These are phyloP conservation scores for Prionailurus viverrinus DNA, from an alignment of 2,113 vertebrate genomes.

Conservation along the genomic window DNA sequence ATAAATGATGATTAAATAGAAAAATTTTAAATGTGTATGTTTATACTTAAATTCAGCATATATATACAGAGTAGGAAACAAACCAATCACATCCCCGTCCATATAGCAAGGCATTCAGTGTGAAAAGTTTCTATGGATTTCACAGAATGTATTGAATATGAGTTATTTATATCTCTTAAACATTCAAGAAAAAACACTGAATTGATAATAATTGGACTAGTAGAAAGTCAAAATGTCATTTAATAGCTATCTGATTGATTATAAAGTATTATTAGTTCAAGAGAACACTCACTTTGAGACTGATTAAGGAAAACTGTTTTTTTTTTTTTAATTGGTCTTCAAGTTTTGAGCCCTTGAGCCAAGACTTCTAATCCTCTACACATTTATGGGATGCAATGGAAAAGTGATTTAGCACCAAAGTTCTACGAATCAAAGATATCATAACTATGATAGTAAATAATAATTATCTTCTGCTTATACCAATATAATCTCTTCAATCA, in stretches of 20 bases:
- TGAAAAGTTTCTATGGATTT: constrained; percentile 5
- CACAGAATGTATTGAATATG: background rate
- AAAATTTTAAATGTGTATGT: background rate
- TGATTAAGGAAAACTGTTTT: background rate
- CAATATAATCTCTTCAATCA: background rate
- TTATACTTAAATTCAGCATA: background rate
- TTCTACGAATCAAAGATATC: constrained; percentile 1
- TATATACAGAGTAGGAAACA: background rate
- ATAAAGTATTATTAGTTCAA: constrained; percentile 27
- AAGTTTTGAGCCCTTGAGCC: background rate
- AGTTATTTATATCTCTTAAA: constrained; percentile 51
- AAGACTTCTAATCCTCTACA: background rate
- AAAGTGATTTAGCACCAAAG: background rate
- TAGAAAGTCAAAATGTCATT: constrained; percentile 1
- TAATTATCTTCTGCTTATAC: background rate
- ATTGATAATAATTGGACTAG: background rate
- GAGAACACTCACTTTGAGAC: constrained; percentile 48
- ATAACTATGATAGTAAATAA: background rate
- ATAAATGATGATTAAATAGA: background rate
- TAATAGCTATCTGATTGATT: background rate
- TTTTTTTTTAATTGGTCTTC: background rate
- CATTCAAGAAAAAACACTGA: constrained; percentile 29
- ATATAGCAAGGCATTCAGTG: background rate
- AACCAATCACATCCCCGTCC: background rate
- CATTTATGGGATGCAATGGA: background rate